phyloP scores from a whole-genome alignment of 2,113 vertebrate species.

The Actenoides lindsayi region DNA sequence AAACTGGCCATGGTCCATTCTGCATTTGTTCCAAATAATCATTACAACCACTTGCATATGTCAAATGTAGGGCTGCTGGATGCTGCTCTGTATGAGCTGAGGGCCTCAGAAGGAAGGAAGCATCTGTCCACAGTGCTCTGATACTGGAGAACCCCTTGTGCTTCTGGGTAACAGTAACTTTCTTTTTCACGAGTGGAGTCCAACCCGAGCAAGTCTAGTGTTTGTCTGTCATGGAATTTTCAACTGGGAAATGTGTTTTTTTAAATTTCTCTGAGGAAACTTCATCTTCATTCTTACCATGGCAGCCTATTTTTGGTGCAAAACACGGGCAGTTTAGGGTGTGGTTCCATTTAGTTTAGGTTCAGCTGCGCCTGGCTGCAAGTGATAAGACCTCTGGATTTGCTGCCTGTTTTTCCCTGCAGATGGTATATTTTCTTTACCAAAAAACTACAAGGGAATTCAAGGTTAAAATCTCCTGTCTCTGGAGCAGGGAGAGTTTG shows the following conservation, averaged over 20 bases:
- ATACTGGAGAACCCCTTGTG: background rate
- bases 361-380: slow-evolving; percentile 9
- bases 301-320: slow-evolving; percentile 7
- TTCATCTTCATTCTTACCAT: background rate
- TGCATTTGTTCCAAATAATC: background rate
- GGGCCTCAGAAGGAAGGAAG: background rate
- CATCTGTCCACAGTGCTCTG: background rate
- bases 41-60: background rate
- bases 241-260: background rate
- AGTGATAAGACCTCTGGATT: slow-evolving; percentile 44
- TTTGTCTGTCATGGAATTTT: background rate
- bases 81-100: background rate
- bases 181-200: background rate
- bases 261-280: background rate
- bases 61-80: background rate
- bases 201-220: background rate
- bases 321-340: slow-evolving; percentile 48
- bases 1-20: background rate
- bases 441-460: slow-evolving; percentile 5
- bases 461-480: background rate
- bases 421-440: slow-evolving; percentile 33
- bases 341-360: slow-evolving; percentile 28
- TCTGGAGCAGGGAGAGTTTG: background rate
- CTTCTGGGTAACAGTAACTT: background rate
- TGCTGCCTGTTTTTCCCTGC: slow-evolving; percentile 7